Percentiles rank a stretch among this genome's conserved stretches.
Conservation (phyloP, 2,888 invertebrate species). For the Pheosia gnoma region DNA sequence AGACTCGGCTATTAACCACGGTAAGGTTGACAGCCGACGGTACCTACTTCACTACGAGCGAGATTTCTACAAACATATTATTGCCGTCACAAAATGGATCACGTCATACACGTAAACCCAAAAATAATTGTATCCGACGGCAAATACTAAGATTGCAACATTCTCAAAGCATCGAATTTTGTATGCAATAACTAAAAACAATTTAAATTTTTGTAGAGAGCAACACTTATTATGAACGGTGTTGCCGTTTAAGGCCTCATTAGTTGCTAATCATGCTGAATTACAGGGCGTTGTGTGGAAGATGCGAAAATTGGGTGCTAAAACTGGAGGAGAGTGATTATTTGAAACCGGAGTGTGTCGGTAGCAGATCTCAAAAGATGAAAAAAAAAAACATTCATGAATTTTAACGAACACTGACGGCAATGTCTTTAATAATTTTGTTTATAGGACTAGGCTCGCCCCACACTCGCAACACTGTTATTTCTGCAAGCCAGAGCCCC, state of each 20-base stretch:
- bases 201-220: conserved; percentile 1
- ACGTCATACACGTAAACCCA: too few relatives aligned
- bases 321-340: conserved; percentile 29
- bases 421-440: too few relatives aligned
- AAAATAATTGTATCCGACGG: background rate
- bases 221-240: conserved; percentile 12
- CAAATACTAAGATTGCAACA: background rate
- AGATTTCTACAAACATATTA: background rate
- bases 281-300: conserved; percentile 49
- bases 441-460: too few relatives aligned
- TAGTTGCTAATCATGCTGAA: conserved; percentile 47
- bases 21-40: conserved; percentile 1
- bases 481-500: too few relatives aligned
- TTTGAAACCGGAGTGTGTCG: background rate
- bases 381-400: background rate
- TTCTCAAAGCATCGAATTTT: background rate
- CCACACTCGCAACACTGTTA: too few relatives aligned
- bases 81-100: background rate
- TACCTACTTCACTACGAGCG: background rate
- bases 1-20: background rate
- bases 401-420: background rate
- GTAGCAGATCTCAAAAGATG: background rate
- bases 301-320: conserved; percentile 67
- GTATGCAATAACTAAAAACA: background rate
- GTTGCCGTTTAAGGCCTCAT: conserved; percentile 14